A percentile compares a stretch with the other conserved stretches of the same genome.
Evolutionary conservation across 2,797 vertebrate genomes (phyloP).

Genomic region (Etheostoma nigrum): DNA sequence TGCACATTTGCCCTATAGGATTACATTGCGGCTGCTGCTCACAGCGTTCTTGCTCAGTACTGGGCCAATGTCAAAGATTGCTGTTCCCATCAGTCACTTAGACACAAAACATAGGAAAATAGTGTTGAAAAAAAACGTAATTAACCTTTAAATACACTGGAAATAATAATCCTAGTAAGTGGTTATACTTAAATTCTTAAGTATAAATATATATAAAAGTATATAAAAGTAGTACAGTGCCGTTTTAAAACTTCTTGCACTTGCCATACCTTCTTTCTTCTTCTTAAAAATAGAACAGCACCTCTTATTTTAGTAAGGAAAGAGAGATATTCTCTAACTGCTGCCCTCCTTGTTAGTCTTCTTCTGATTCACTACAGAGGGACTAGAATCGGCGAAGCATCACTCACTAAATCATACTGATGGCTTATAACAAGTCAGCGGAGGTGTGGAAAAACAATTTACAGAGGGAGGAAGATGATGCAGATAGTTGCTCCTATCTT

Average conservation of each 20-base stretch:
- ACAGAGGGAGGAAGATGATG: constrained; percentile 72
- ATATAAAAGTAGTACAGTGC: not conserved
- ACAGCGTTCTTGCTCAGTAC: too few relatives aligned
- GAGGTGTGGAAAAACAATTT: constrained; percentile 71
- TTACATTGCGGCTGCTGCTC: too few relatives aligned
- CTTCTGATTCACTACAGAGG: constrained; percentile 52
- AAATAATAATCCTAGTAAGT: not conserved
- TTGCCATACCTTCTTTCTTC: not conserved
- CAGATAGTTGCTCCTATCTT: constrained; percentile 64
- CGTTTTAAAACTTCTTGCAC: not conserved
- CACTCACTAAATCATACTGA: constrained; percentile 71
- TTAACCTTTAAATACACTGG: not conserved
- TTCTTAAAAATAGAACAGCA: constrained; percentile 4
- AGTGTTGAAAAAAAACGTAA: too few relatives aligned
- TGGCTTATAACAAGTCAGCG: constrained; percentile 62
- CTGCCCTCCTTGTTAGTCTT: constrained; percentile 49
- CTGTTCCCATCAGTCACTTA: too few relatives aligned
- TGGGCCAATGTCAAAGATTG: too few relatives aligned
- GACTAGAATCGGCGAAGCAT: constrained; percentile 55
- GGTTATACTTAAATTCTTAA: not conserved
- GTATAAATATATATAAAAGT: too few relatives aligned
- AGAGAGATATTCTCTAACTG: constrained; percentile 50
- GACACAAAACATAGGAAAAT: too few relatives aligned
- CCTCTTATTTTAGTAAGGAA: constrained; percentile 19
- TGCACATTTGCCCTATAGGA: too few relatives aligned